Percentiles rank a stretch among this genome's conserved stretches.
Evolutionary conservation across 1,140 invertebrate genomes (phyloP).

Genomic region (Diorhabda sublineata): DNA sequence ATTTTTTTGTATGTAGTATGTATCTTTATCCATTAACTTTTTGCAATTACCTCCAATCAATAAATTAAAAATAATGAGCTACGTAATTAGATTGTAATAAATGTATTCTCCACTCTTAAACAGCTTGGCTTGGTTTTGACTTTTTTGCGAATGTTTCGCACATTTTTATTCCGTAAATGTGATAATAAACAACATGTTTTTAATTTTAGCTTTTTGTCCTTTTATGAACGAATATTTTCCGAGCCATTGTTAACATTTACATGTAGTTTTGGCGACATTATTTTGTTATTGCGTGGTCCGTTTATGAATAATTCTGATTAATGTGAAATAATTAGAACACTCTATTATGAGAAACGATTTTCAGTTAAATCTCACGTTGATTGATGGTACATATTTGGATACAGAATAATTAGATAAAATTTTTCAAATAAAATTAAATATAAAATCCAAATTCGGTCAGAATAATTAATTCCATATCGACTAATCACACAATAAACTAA

Average conservation of each 20-base stretch:
- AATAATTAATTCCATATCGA: too few relatives aligned
- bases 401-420: background rate
- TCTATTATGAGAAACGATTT: constrained; percentile 7
- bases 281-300: background rate
- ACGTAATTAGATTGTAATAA: constrained; percentile 18
- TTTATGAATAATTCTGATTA: constrained; percentile 2
- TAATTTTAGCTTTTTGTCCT: constrained; percentile 37
- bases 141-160: constrained; percentile 22
- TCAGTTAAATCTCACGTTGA: constrained; percentile 3
- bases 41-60: constrained; percentile 8
- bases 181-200: constrained; percentile 44
- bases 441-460: too few relatives aligned
- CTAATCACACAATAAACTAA: too few relatives aligned
- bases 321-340: constrained; percentile 4
- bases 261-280: constrained; percentile 21
- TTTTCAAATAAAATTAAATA: too few relatives aligned
- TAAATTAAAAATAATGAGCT: constrained; percentile 11
- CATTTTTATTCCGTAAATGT: constrained; percentile 38
- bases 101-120: constrained; percentile 9
- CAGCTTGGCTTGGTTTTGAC: constrained; percentile 14
- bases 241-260: constrained; percentile 9
- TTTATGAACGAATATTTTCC: constrained; percentile 25
- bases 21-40: too few relatives aligned
- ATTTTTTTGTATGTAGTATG: too few relatives aligned
- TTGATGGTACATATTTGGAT: background rate